A percentile compares a stretch with the other conserved stretches of the same genome.
phyloP scores from a whole-genome alignment of 1,140 invertebrate species.

The Onthophagus taurus region DNA sequence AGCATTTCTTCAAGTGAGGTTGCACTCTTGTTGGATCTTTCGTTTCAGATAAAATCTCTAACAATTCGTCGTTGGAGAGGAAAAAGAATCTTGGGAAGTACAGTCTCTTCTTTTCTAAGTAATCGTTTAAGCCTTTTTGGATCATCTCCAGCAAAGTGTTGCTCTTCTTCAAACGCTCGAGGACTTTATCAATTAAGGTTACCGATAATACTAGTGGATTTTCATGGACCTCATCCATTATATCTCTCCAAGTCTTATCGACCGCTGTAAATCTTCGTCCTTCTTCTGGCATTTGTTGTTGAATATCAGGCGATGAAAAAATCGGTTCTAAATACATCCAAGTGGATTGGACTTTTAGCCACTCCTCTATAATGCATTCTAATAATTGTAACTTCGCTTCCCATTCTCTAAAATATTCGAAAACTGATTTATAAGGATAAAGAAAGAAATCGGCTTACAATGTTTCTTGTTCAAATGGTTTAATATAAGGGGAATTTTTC shows the following conservation, averaged over 20 bases:
- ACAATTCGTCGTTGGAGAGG: conserved; percentile 89
- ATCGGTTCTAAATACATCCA: conserved; percentile 98
- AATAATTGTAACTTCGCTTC: conserved; percentile 65
- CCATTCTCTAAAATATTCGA: conserved; percentile 52
- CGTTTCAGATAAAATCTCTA: conserved; percentile 94
- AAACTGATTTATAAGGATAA: neutral
- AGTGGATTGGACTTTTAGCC: conserved; percentile 92
- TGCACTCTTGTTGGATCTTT: conserved; percentile 94
- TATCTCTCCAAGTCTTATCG: conserved; percentile 91
- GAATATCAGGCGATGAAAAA: conserved; percentile 95
- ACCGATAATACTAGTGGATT: conserved; percentile 79
- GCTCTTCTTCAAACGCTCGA: conserved; percentile 83
- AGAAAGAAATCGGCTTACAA: conserved; percentile 44
- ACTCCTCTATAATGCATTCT: conserved; percentile 91
- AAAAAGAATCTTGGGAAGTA: conserved; percentile 97
- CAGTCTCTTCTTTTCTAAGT: conserved; percentile 90
- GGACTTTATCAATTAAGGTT: conserved; percentile 86
- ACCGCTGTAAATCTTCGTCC: conserved; percentile 83
- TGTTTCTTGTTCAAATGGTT: conserved; percentile 80
- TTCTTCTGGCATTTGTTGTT: conserved; percentile 90
- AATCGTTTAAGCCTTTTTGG: conserved; percentile 86
- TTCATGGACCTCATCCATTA: conserved; percentile 75
- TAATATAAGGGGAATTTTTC: conserved; percentile 94
- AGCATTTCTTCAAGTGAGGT: conserved; percentile 96
- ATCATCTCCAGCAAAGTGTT: conserved; percentile 81